These are phyloP conservation scores for Ailurus styani DNA, from an alignment of 2,113 vertebrate species.

Conservation along the genomic window DNA sequence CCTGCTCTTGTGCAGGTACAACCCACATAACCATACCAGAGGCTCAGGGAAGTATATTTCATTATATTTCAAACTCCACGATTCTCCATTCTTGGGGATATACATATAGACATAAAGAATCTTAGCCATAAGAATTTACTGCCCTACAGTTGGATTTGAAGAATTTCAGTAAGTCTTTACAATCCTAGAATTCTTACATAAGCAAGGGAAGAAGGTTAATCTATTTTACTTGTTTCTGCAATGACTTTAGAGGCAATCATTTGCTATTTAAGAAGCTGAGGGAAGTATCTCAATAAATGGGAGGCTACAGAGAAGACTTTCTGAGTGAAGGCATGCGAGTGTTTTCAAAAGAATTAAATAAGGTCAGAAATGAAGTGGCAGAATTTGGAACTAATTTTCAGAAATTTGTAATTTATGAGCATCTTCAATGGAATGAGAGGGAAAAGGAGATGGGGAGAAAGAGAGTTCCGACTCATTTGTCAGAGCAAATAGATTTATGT, in stretches of 20 bases:
- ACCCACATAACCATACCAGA: neutral
- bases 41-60: neutral
- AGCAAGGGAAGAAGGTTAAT: neutral
- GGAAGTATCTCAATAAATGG: neutral
- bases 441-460: neutral
- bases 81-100: neutral
- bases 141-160: neutral
- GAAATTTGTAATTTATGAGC: neutral
- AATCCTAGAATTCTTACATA: neutral
- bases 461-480: conserved; percentile 40
- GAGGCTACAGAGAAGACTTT: neutral
- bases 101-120: neutral
- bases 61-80: neutral
- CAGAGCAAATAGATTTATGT: conserved; percentile 42
- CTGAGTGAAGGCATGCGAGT: neutral
- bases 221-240: neutral
- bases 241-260: neutral
- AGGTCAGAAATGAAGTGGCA: conserved; percentile 57
- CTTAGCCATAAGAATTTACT: neutral
- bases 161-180: neutral
- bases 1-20: neutral
- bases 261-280: neutral
- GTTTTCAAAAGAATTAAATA: conserved; percentile 26
- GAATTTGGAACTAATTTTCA: conserved; percentile 32
- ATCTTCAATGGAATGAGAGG: neutral